Base-by-base conservation (phyloP, 2,113 vertebrate species). In the Apus apus region DNA sequence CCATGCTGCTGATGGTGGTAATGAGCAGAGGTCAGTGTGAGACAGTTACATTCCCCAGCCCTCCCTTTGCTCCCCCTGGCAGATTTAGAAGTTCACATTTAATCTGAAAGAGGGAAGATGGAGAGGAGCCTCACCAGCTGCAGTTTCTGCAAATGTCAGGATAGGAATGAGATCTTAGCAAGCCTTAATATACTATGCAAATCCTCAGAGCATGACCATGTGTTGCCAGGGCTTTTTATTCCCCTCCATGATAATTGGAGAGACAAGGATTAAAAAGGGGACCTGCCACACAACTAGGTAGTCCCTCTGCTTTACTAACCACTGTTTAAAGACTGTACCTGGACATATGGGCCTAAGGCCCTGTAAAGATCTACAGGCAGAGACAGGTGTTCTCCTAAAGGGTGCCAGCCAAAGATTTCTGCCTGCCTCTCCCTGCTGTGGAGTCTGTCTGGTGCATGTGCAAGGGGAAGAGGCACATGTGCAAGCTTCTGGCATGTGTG, bases 91-190 rank as follows among this genome's bases (percentile, higher is more conserved):
- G 30, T 87, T 90, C 73, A 54, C 65, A 61, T 93, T 94, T 95
- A 80, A 79, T 77, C 91, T 90, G 80, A 87, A 93, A 82, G 88
- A 86, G 62, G 77, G 40, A 94, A 89, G 89, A 94, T 87, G 46
- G 90, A 87, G 58, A 84, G 29, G 26, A 91, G 57, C 70, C 57
- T 76, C 75, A 58, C 65, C 65, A 94, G 85, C 85, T 89, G 73
- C 70, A 64, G 43, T 76, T 93, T 80, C 80, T 73, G 86, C 80
- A 96, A 97, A 96, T 94, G 96, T 97, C 84, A 97, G 86, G 82
- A 36, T 15, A 61, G 80, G 88, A 92, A 87, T 34, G 67, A 96
- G 93, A 92, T 95, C 91, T 90, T 93, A 87, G 91, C 68, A 74
- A 87, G 70, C 68, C 80, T 94, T 93, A 88, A 93, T 93, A 83